Evolutionary conservation across 2,113 vertebrate species (phyloP).

Genomic region (Equus quagga): DNA sequence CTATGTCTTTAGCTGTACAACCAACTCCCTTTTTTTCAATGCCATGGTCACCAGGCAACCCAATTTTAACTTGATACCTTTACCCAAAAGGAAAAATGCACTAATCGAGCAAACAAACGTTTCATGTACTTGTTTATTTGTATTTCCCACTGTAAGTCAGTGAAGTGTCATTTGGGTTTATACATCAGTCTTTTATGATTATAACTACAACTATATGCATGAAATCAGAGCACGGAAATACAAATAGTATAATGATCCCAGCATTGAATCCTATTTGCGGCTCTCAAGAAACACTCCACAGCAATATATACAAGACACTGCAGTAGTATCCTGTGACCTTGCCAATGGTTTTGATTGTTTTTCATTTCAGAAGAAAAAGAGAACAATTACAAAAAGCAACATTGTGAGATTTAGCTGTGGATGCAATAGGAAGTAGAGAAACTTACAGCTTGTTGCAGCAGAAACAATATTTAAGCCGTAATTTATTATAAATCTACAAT

Average conservation of each 20-base stretch:
- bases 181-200: not conserved
- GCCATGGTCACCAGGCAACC: not conserved
- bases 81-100: not conserved
- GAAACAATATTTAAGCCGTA: not conserved
- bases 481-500: not conserved
- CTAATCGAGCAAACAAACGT: not conserved
- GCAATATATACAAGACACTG: not conserved
- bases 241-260: not conserved
- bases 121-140: not conserved
- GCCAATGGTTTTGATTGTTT: not conserved
- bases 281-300: not conserved
- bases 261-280: not conserved
- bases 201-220: not conserved
- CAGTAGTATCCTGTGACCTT: not conserved
- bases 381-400: constrained; percentile 28
- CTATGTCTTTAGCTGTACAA: not conserved
- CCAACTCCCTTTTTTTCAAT: not conserved
- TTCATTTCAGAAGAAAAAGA: constrained; percentile 37
- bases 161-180: not conserved
- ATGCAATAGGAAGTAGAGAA: not conserved
- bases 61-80: not conserved
- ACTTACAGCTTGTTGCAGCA: not conserved
- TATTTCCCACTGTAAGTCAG: not conserved
- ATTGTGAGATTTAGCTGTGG: not conserved
- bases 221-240: not conserved